These are phyloP conservation scores for Sarcophaga bullata DNA, from an alignment of 1,140 invertebrate genomes.

Conservation along the genomic window DNA sequence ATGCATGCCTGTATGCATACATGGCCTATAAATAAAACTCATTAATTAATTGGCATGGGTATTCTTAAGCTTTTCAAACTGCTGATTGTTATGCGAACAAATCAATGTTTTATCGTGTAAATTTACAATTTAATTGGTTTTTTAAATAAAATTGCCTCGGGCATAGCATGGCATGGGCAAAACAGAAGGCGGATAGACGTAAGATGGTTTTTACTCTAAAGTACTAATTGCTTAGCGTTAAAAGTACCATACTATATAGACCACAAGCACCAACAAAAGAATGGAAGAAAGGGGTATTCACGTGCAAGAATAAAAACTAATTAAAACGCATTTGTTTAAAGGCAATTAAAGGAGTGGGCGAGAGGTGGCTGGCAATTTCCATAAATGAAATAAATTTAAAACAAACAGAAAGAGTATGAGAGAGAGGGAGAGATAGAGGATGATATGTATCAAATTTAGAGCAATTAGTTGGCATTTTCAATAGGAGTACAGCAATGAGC, in stretches of 20 bases:
- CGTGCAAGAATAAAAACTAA: too few species aligned
- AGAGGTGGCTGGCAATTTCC: neutral
- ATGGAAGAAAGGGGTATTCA: too few species aligned
- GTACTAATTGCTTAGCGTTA: constrained; percentile 1
- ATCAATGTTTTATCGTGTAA: neutral
- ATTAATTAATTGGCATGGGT: neutral
- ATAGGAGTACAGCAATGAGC: constrained; percentile 5
- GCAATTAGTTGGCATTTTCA: constrained; percentile 38
- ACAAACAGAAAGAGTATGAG: neutral
- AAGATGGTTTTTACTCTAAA: neutral
- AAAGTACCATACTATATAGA: too few species aligned
- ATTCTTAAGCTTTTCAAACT: constrained; percentile 7
- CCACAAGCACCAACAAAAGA: too few species aligned
- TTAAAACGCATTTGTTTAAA: too few species aligned
- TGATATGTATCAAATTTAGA: constrained; percentile 23
- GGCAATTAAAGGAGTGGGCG: neutral
- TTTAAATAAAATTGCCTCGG: neutral
- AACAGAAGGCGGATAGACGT: too few species aligned
- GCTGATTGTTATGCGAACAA: neutral
- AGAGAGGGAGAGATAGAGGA: constrained; percentile 6
- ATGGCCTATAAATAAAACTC: neutral
- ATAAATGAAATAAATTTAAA: neutral
- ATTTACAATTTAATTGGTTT: constrained; percentile 11
- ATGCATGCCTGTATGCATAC: neutral
- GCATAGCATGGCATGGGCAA: neutral